phyloP scores from a whole-genome alignment of 2,113 vertebrate species.

The Micromys minutus region DNA sequence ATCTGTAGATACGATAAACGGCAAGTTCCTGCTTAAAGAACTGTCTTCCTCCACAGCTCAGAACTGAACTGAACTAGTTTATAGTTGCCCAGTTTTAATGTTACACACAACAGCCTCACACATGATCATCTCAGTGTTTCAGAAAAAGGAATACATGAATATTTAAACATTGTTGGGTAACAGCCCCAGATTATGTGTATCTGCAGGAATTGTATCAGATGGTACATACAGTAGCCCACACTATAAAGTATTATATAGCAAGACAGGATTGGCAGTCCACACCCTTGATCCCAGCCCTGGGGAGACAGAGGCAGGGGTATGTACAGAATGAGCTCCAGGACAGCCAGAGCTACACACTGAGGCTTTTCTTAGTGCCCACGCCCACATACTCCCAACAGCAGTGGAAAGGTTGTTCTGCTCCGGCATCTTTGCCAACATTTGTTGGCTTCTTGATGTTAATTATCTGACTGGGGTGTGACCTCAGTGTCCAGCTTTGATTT shows the following conservation, averaged over 20 bases:
- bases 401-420: neutral
- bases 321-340: neutral
- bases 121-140: neutral
- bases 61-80: neutral
- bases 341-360: neutral
- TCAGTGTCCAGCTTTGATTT: neutral
- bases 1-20: neutral
- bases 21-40: neutral
- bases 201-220: neutral
- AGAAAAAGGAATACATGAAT: neutral
- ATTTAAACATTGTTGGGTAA: neutral
- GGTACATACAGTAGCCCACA: neutral
- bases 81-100: neutral
- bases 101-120: neutral
- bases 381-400: neutral
- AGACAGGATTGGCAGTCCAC: neutral
- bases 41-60: neutral
- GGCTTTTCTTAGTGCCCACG: neutral
- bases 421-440: neutral
- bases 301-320: neutral
- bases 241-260: neutral
- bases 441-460: neutral
- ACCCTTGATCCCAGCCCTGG: neutral
- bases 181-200: neutral
- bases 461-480: neutral